Percentiles rank a stretch among this genome's conserved stretches.
Evolutionary conservation across 2,888 invertebrate genomes (phyloP).

Genomic region (Euproctis similis): DNA sequence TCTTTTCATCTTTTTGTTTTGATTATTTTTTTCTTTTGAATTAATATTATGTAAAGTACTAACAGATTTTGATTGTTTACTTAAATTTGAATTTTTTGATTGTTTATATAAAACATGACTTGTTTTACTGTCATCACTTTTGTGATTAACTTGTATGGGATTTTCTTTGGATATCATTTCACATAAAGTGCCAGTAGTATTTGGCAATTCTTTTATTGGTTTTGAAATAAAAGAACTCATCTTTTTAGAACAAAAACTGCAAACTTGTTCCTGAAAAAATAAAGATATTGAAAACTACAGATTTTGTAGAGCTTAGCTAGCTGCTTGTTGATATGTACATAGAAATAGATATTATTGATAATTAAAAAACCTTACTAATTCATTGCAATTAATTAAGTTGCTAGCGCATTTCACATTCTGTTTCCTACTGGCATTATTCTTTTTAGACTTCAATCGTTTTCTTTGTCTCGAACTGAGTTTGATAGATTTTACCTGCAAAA

Average conservation of each 20-base stretch:
- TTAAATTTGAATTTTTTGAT: too few relatives aligned
- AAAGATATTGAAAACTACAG: not conserved
- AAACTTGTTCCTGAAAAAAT: slow-evolving; percentile 47
- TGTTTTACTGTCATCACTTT: too few relatives aligned
- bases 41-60: too few relatives aligned
- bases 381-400: slow-evolving; percentile 37
- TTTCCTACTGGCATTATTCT: slow-evolving; percentile 18
- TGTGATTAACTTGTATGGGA: too few relatives aligned
- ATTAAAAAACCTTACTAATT: slow-evolving; percentile 37
- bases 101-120: too few relatives aligned
- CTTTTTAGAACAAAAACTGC: slow-evolving; percentile 46
- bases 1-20: too few relatives aligned
- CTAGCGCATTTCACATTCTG: slow-evolving; percentile 17
- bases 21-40: slow-evolving; percentile 2
- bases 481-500: slow-evolving; percentile 40
- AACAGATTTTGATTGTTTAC: too few relatives aligned
- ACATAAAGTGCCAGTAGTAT: not conserved
- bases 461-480: slow-evolving; percentile 44
- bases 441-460: slow-evolving; percentile 29
- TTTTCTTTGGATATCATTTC: too few relatives aligned
- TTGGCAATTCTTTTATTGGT: slow-evolving; percentile 23
- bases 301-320: too few relatives aligned
- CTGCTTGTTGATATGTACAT: too few relatives aligned
- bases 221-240: slow-evolving; percentile 31
- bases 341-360: too few relatives aligned